Evolutionary conservation across 2,888 invertebrate species (phyloP), one percentile per base, ranked within the genome.

Genomic region (Aethes cnicana): DNA sequence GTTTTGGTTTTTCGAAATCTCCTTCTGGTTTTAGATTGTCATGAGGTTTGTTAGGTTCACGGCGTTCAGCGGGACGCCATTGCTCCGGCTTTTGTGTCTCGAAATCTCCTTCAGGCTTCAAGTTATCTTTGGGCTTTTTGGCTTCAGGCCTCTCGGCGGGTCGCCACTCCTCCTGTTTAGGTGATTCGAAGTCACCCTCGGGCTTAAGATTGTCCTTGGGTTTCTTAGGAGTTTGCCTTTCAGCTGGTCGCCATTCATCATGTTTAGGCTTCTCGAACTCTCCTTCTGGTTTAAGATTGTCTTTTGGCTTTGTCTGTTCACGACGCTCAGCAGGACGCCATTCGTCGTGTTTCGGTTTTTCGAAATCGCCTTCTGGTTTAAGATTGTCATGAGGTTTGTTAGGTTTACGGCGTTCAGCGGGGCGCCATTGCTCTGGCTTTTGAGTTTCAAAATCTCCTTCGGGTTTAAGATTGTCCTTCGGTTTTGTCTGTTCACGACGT

Each of bases 241-340:
- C 89, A 11, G 76, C 90, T 4, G 77, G 78, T 21, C 62, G 60
- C 66, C 71, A 86, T 32, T 62, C 92, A 62, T 93, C 92, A 0
- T 90, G 90, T 35, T 73, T 74, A 2, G 84, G 88, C 44, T 66
- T 69, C 36, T 90, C 89, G 66, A 93, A 92, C 7, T 92, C 90
- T 2, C 92, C 92, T 71, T 93, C 92, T 0, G 91, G 89, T 37
- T 78, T 77, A 0, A 93, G 67, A 62, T 91, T 90, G 58, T 91
- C 91, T 43, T 58, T 48, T 3, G 69, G 69, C 35, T 66, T 69
- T 2, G 60, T 63, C 25, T 72, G 83, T 48, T 69, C 74, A 1
- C 79, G 82, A 41, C 81, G 57, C 25, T 79, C 80, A 11, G 74
- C 80, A 12, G 70, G 63, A 14, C 53, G 54, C 64, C 66, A 69